Percentiles rank a stretch among this genome's conserved stretches.
Conservation (phyloP, 2,888 invertebrate species). For the Xylocampa areola region DNA sequence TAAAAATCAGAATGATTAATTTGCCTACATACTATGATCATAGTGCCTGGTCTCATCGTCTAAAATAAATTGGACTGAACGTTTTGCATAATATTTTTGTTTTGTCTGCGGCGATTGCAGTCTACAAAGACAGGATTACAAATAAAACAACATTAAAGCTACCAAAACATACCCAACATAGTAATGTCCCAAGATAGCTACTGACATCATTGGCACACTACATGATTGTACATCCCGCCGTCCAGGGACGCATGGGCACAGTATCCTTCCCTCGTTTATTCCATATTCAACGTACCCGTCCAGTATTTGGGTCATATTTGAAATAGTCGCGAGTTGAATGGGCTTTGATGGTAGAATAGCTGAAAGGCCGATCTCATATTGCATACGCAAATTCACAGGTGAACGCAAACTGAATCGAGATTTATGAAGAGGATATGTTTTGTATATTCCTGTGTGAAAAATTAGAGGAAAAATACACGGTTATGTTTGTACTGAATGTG, state of each 20-base stretch:
- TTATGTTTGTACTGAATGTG: slow-evolving; percentile 6
- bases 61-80: too few relatives aligned
- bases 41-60: too few relatives aligned
- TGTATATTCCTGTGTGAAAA: slow-evolving; percentile 31
- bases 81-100: too few relatives aligned
- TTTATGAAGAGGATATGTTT: slow-evolving; percentile 42
- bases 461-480: slow-evolving; percentile 27
- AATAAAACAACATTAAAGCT: background rate
- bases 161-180: background rate
- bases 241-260: slow-evolving; percentile 31
- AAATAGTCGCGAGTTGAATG: slow-evolving; percentile 66
- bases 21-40: too few relatives aligned
- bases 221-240: slow-evolving; percentile 1
- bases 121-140: background rate
- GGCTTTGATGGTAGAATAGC: slow-evolving; percentile 59
- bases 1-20: too few relatives aligned
- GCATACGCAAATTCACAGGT: slow-evolving; percentile 52
- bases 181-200: slow-evolving; percentile 5
- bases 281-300: slow-evolving; percentile 49
- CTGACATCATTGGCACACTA: slow-evolving; percentile 15
- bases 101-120: too few relatives aligned
- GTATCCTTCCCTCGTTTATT: slow-evolving; percentile 45
- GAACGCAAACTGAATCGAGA: slow-evolving; percentile 40
- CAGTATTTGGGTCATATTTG: slow-evolving; percentile 72
- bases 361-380: slow-evolving; percentile 48